Evolutionary conservation across 23 tunicate genomes (phyloP).

Genomic region (Trididemnum nubilum): DNA sequence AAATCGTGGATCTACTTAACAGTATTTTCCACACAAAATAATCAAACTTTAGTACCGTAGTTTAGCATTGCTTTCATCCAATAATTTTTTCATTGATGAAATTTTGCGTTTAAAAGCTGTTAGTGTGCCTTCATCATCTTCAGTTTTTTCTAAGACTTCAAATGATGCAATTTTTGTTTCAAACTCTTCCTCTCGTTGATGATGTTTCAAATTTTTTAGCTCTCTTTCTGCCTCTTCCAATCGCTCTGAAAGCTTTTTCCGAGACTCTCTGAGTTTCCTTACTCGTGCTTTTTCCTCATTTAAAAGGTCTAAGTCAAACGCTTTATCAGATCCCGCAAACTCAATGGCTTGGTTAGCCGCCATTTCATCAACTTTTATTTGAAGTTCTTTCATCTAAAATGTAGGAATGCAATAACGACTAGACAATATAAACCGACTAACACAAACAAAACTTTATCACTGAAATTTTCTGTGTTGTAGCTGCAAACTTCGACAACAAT

Average conservation of each 20-base stretch:
- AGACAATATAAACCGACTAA: no score
- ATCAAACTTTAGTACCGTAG: no score
- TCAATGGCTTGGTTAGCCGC: background rate
- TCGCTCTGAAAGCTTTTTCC: background rate
- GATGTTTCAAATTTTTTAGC: background rate
- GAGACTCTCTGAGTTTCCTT: background rate
- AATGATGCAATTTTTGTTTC: background rate
- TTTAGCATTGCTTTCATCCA: background rate
- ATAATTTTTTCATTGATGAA: background rate
- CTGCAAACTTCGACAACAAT: no score
- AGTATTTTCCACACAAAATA: no score
- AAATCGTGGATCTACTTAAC: no score
- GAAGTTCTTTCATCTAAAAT: background rate
- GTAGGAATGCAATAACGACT: no score
- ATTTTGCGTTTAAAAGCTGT: background rate
- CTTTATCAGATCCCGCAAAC: background rate
- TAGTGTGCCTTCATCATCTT: background rate
- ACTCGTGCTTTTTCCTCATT: slow-evolving; percentile 5
- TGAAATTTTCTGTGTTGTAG: no score
- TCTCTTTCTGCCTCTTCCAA: slow-evolving; percentile 1
- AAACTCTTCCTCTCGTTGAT: background rate
- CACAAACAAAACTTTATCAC: no score
- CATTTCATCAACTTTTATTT: background rate
- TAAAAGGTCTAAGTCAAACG: background rate
- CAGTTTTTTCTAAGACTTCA: background rate